Base-by-base conservation (phyloP, 2,113 vertebrate species). In the Brienomyrus longianalis region DNA sequence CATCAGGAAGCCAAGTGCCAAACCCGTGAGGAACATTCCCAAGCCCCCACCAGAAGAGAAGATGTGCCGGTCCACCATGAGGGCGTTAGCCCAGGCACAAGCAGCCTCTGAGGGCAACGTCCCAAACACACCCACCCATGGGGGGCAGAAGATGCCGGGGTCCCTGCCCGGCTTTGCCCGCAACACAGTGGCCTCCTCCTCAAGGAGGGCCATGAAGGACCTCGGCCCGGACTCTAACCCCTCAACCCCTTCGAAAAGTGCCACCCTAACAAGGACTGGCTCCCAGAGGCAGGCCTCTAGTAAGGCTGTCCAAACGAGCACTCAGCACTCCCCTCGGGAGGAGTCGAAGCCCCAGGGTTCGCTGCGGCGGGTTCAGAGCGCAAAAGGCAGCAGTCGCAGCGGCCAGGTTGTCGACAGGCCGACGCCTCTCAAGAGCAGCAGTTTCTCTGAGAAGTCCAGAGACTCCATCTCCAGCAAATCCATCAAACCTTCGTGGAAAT, bases 111-210 rank as follows among this genome's bases (percentile, higher is more conserved):
- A 92, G 91, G 95, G 89, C 91, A 93, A 92, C 94, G 94, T 83
- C 91, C 90, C 92, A n/a, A 91, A 92, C 51, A 89, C 92, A 0
- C 92, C 93, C 2, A 11, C 91, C 27, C 91, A 94, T 39, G 90
- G 11, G 85, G 89, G 43, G 43, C 94, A 86, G 52, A 97, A 95
- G 77, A 91, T 74, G 89, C 52, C 93, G 0, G 90, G 95, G 0
- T 11, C 91, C 0, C 15, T 97, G 84, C 98, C 98, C 11, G 96
- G 93, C 94, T 99, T 99, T 86, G 98, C 98, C 0, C 96, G 98
- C 23, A 98, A 96, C 93, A 99, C 98, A 0, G 95, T 99, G n/a
- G 96, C 98, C 50, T 99, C 97, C 5, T 95, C 97, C 4, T 98
- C 97, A 52, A 95, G 95, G 90, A 95, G 95, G 90, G 92, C 94